Base-by-base conservation (phyloP, 2,113 vertebrate species). In the Cryptotis parvus region DNA sequence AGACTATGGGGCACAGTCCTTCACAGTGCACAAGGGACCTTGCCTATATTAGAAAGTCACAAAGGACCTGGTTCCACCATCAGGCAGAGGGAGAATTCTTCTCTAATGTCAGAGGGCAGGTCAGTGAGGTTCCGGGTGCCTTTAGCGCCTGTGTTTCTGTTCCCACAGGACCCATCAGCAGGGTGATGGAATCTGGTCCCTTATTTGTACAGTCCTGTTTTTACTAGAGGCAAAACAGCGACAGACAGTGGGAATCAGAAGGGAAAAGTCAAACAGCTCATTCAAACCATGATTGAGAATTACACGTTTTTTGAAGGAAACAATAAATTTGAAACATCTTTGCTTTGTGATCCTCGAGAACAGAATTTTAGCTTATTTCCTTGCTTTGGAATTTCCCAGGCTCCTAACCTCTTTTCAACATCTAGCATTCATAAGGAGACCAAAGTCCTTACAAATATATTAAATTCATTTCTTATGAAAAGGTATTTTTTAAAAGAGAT, bases 51-150 rank as follows among this genome's bases (percentile, higher is more conserved):
- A n/a, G n/a, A n/a, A n/a, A n/a, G n/a, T n/a, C n/a, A n/a, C n/a
- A 49, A 49, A 49, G 70, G 65, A 11, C 37, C 92, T 90, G 95
- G 69, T 87, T 93, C 91, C 91, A 74, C 49, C 69, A 84, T 89
- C 86, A 89, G 74, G 35, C 4, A 3, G 33, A 87, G 61, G 58
- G 68, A 89, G 77, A 41, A 65, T 52, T 72, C 92, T 79, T 81
- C 89, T 55, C n/a, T 1, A 0, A 12, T 81, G 91, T 82, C 91
- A 93, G 72, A 91, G 80, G 84, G 73, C 87, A 91, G 91, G 86
- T 20, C n/a, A 75, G 14, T 1, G 2, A 3, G 29, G 9, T 24
- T 78, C 75, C 0, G 0, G 24, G 89, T 69, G 74, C 70, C 49
- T 61, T 35, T 14, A 18, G 81, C 65, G 66, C 39, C 78, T 66